A percentile compares a stretch with the other conserved stretches of the same genome.
Evolutionary conservation across 92 coral and sea anemone genomes (phyloP).

Genomic region (Parazoanthus darwini): DNA sequence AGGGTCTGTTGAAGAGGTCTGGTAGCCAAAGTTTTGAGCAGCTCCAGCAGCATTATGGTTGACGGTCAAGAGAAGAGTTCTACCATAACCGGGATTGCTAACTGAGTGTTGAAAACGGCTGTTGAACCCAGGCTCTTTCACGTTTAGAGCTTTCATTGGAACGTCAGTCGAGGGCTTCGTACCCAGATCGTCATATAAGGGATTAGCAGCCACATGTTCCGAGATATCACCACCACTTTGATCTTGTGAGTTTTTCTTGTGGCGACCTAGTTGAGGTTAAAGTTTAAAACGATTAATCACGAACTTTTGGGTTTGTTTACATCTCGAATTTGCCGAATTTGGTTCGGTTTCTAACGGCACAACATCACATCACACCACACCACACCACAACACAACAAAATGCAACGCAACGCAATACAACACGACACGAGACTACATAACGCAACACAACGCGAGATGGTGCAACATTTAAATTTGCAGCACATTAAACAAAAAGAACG

Average conservation of each 20-base stretch:
- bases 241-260: background rate
- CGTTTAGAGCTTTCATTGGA: background rate
- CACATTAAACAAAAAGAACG: no score
- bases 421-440: no score
- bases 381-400: no score
- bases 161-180: conserved; percentile 4
- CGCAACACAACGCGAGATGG: no score
- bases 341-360: no score
- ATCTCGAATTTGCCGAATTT: no score
- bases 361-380: no score
- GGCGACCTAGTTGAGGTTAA: background rate
- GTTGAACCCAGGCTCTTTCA: background rate
- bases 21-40: conserved; percentile 22
- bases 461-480: no score
- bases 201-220: conserved; percentile 18
- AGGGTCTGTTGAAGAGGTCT: background rate
- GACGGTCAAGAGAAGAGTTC: conserved; percentile 2
- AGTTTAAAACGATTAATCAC: no score
- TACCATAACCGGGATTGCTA: conserved; percentile 23
- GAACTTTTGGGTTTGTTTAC: no score
- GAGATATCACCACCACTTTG: background rate
- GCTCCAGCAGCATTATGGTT: background rate
- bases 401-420: no score
- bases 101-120: background rate
- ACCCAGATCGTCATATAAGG: conserved; percentile 12